These are phyloP conservation scores for Oreochromis spilurus DNA, from an alignment of 2,113 vertebrate species.

Conservation along the genomic window DNA sequence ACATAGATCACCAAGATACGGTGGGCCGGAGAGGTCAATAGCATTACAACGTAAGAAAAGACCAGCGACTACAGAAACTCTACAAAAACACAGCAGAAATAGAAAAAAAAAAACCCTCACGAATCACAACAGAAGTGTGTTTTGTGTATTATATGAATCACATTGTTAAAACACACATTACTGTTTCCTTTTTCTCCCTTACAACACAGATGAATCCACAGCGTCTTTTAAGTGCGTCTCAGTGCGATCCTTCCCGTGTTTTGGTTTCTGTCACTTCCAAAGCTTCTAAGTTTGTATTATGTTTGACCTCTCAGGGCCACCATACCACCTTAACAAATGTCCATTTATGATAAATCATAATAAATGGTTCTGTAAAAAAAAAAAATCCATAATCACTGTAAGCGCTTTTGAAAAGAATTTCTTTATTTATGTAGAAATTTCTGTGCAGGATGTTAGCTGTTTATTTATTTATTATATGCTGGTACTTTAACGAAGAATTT, in stretches of 20 bases:
- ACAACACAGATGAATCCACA: background rate
- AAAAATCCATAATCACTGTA: background rate
- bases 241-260: fast-evolving
- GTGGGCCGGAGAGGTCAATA: background rate
- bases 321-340: background rate
- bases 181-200: background rate
- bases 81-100: background rate
- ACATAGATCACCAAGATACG: background rate
- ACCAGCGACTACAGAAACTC: background rate
- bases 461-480: background rate
- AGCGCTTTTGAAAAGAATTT: background rate
- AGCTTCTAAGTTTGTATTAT: background rate
- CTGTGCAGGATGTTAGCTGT: background rate
- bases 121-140: background rate
- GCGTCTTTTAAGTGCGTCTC: background rate
- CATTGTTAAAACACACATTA: too few species aligned
- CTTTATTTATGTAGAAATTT: background rate
- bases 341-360: background rate
- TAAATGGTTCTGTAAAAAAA: background rate
- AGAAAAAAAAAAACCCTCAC: background rate
- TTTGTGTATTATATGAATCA: background rate
- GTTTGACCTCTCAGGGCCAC: background rate
- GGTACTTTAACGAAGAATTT: background rate
- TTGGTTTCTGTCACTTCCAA: background rate
- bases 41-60: fast-evolving